Base-by-base conservation (phyloP, 2,888 invertebrate genomes). In the Synergus japonicus region DNA sequence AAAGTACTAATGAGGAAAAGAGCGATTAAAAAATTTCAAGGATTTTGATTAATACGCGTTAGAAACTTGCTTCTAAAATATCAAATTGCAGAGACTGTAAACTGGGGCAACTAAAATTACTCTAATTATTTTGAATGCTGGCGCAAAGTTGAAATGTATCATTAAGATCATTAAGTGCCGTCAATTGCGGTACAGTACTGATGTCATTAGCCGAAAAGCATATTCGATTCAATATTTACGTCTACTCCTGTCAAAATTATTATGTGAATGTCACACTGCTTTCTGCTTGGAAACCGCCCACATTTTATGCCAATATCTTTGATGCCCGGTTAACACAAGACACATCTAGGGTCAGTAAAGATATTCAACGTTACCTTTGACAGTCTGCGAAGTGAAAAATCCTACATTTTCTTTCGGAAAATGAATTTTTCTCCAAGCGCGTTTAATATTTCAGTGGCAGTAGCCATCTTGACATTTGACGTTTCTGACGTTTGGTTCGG, bases 401-500 rank as follows among this genome's bases (percentile, higher is more conserved):
- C 86, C 89, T 90, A 90, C 90, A 90, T 89, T 87, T 90, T 89
- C 85, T 85, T 83, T 83, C 81, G 85, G 79, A 80, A 84, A 83
- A 82, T 84, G 81, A 80, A 84, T 84, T 81, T 86, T 81, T 81
- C 84, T 76, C 81, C 82, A 81, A 83, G 85, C 79, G 84, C 84
- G 82, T 86, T 85, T 83, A 87, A 89, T 87, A 84, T 86, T 86
- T 86, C 85, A 88, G 89, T 87, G 88, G 85, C 84, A 85, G 87
- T 85, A 86, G 90, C 89, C 90, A 89, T 90, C 86, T 88, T 89
- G 86, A 83, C 85, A 83, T 85, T 85, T 83, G 80, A 83, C 80
- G 73, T 82, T 82, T 29, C 1, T 29, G 67, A 2, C 4, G 0
- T 37, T 37, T 37, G 82, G 82, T 73, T 22, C 29, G 66, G 44